phyloP scores from a whole-genome alignment of 2,797 vertebrate species.

The Semaprochilodus insignis region DNA sequence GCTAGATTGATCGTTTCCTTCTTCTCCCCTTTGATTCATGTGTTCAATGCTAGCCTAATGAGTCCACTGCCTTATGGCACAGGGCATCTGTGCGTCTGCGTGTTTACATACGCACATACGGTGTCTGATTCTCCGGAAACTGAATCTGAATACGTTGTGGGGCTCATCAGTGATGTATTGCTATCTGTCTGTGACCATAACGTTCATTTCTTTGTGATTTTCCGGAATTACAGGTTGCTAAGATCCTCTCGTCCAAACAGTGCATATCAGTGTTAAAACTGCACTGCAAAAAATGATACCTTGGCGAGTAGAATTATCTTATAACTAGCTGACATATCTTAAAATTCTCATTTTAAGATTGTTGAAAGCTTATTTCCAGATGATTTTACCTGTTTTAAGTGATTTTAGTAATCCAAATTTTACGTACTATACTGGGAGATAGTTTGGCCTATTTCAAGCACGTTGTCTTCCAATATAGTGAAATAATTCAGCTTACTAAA shows the following conservation, averaged over 20 bases:
- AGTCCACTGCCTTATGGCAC: conserved; percentile 81
- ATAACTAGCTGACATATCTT: too few species aligned
- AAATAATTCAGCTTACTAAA: too few species aligned
- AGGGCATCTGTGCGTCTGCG: conserved; percentile 79
- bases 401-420: too few species aligned
- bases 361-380: too few species aligned
- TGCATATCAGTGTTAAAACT: neutral
- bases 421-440: too few species aligned
- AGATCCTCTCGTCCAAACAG: neutral
- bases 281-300: too few species aligned
- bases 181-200: neutral
- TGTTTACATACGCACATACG: conserved; percentile 66
- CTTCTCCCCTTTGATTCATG: conserved; percentile 83
- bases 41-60: conserved; percentile 83
- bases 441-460: too few species aligned
- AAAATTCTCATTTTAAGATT: too few species aligned
- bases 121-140: conserved; percentile 11
- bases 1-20: conserved; percentile 85
- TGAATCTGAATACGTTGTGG: conserved; percentile 1
- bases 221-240: neutral
- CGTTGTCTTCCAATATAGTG: too few species aligned
- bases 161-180: neutral
- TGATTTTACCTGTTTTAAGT: too few species aligned
- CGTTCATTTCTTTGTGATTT: conserved; percentile 4
- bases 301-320: too few species aligned